Percentiles rank a stretch among this genome's conserved stretches.
phyloP scores from a whole-genome alignment of 2,113 vertebrate species.

The Charina bottae region DNA sequence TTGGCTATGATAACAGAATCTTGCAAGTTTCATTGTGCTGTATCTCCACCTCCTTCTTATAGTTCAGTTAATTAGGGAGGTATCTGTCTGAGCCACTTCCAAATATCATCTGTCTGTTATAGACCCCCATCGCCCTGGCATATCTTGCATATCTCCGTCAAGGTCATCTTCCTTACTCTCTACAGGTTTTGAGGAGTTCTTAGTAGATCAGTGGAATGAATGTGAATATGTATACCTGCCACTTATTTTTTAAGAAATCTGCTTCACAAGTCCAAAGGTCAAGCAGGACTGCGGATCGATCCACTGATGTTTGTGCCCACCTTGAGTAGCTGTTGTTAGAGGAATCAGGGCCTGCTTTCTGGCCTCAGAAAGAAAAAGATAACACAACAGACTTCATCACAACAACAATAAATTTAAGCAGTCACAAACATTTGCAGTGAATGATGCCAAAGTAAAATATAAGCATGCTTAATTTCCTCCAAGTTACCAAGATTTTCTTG shows the following conservation, averaged over 20 bases:
- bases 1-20: neutral
- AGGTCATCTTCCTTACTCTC: conserved; percentile 20
- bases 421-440: neutral
- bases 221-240: conserved; percentile 64
- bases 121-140: neutral
- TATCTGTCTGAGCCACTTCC: neutral
- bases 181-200: conserved; percentile 22
- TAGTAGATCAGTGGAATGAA: neutral
- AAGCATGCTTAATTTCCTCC: neutral
- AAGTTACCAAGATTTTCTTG: neutral
- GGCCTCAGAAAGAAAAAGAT: conserved; percentile 31
- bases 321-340: conserved; percentile 26
- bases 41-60: neutral
- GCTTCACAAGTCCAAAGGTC: conserved; percentile 80
- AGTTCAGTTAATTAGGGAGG: neutral
- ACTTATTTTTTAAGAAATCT: conserved; percentile 73
- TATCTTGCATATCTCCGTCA: neutral
- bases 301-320: conserved; percentile 62
- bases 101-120: neutral
- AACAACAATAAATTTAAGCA: neutral
- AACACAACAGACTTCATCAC: neutral
- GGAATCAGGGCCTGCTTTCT: conserved; percentile 18
- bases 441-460: neutral
- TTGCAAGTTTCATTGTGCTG: neutral
- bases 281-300: conserved; percentile 72